Base-by-base conservation (phyloP, 2,113 vertebrate species). In the Sinocyclocheilus rhinocerous region DNA sequence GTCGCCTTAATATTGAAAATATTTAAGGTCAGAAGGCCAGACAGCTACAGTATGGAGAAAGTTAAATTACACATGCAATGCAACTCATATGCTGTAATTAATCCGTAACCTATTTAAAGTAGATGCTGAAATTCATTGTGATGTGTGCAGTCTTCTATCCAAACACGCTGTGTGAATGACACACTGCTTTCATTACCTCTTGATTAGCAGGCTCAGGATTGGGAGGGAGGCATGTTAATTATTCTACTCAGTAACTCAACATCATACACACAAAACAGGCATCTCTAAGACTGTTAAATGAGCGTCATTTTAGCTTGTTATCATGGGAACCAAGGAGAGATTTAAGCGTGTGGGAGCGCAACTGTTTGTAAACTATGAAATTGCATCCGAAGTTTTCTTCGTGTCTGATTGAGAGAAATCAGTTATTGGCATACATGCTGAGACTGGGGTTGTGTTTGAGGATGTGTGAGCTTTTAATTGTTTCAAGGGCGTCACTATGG, bases 171-270 rank as follows among this genome's bases (percentile, higher is more conserved):
- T 78, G 33, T 76, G 79, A 72, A 77, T 78, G 22, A 85, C 80
- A 59, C 78, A n/a, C 15, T 42, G 73, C 57, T 39, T 78, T 84
- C 55, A 79, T 88, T 88, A 80, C 42, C 80, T 79, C 84, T 79
- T 86, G 84, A 86, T 86, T 88, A 79, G 87, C n/a, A 65, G 9
- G 45, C n/a, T 48, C n/a, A 82, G 18, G n/a, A n/a, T 52, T 20
- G 73, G 52, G 76, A 45, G 59, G 69, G 42, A 50, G 33, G 15
- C 55, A 81, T 65, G 48, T 10, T 65, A 75, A 77, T 72, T 59
- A 67, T 26, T 45, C 36, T 22, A 29, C 12, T 20, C 13, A 45
- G 42, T 45, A 81, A 7, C 39, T 52, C 20, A 39, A 81, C 33
- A 50, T 69, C 18, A 33, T 11, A 39, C 59, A 69, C 6, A 45